A percentile compares a stretch with the other conserved stretches of the same genome.
Evolutionary conservation across 2,888 invertebrate species (phyloP).

Genomic region (Tachina grossa): DNA sequence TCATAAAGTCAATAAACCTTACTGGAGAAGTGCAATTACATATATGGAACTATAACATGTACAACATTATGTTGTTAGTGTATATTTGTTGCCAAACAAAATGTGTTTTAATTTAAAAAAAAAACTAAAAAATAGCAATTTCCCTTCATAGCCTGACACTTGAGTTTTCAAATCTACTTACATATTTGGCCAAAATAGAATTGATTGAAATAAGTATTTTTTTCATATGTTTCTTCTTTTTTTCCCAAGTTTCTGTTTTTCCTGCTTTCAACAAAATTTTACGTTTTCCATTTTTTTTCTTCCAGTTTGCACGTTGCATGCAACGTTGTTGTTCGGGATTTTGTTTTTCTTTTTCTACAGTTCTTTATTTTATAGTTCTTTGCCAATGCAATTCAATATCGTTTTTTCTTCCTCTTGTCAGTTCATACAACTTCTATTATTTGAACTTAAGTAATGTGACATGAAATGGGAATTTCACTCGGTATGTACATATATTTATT

Average conservation of each 20-base stretch:
- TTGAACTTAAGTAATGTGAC: conserved; percentile 51
- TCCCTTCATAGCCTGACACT: conserved; percentile 60
- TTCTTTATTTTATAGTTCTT: conserved; percentile 41
- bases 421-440: conserved; percentile 52
- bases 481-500: conserved; percentile 5
- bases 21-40: conserved; percentile 22
- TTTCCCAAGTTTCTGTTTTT: conserved; percentile 16
- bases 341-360: conserved; percentile 12
- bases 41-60: background rate
- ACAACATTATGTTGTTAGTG: background rate
- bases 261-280: conserved; percentile 38
- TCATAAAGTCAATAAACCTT: conserved; percentile 57
- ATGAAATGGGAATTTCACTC: conserved; percentile 47
- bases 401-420: conserved; percentile 24
- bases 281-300: conserved; percentile 19
- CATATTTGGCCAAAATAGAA: conserved; percentile 64
- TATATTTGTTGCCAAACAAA: conserved; percentile 12
- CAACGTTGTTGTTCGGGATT: conserved; percentile 60
- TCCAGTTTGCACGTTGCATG: conserved; percentile 63
- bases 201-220: conserved; percentile 52
- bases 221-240: conserved; percentile 7
- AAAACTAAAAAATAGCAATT: conserved; percentile 26
- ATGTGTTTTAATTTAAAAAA: conserved; percentile 21
- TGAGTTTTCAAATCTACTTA: conserved; percentile 56
- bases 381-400: conserved; percentile 59